phyloP scores from a whole-genome alignment of 2,888 invertebrate species.

The Parasteatoda lunata region DNA sequence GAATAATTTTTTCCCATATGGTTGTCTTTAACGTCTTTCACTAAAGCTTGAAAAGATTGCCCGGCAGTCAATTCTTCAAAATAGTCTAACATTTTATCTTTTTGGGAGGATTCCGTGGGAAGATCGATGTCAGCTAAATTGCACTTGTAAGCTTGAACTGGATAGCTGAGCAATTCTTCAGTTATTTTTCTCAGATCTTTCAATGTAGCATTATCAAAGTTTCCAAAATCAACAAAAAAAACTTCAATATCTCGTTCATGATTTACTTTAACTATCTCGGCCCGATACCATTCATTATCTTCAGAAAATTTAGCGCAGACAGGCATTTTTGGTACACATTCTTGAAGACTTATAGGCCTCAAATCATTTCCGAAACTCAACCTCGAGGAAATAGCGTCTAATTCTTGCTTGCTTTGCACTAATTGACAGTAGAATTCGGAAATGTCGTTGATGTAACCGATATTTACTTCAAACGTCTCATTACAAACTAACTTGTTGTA shows the following conservation, averaged over 20 bases:
- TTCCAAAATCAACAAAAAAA: conserved; percentile 74
- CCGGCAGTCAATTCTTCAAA: conserved; percentile 51
- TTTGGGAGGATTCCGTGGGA: neutral
- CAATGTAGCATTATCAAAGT: conserved; percentile 71
- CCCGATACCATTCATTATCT: conserved; percentile 73
- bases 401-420: conserved; percentile 20
- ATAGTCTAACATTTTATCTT: conserved; percentile 35
- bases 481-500: conserved; percentile 25
- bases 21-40: conserved; percentile 11
- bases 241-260: conserved; percentile 70
- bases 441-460: conserved; percentile 45
- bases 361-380: conserved; percentile 30
- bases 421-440: conserved; percentile 57
- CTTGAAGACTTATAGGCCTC: neutral
- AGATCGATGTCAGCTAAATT: conserved; percentile 26
- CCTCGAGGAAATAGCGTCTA: conserved; percentile 16
- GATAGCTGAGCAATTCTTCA: conserved; percentile 70
- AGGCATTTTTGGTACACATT: conserved; percentile 37
- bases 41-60: conserved; percentile 16
- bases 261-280: conserved; percentile 58
- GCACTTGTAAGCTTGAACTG: conserved; percentile 72
- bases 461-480: conserved; percentile 25
- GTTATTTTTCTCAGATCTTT: conserved; percentile 71
- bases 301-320: conserved; percentile 71
- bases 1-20: conserved; percentile 3